These are phyloP conservation scores for Trachelus stipa DNA, from an alignment of 2,888 invertebrate genomes.

Conservation along the genomic window DNA sequence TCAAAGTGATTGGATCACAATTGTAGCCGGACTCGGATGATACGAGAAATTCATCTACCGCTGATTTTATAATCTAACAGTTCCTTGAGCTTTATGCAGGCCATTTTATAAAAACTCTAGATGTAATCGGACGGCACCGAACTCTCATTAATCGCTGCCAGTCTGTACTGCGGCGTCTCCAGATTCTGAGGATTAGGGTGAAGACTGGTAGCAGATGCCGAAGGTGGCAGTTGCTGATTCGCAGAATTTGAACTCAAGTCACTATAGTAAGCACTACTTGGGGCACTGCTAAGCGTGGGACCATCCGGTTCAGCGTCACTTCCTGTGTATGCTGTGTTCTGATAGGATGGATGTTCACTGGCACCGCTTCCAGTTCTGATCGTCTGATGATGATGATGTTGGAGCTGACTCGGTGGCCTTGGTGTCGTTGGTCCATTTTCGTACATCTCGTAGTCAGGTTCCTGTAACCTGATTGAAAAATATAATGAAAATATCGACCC, in stretches of 20 bases:
- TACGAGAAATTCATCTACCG: slow-evolving; percentile 60
- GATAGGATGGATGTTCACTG: slow-evolving; percentile 72
- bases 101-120: slow-evolving; percentile 31
- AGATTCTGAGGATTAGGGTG: slow-evolving; percentile 44
- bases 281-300: slow-evolving; percentile 70
- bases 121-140: slow-evolving; percentile 63
- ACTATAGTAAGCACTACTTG: slow-evolving; percentile 82
- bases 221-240: slow-evolving; percentile 50
- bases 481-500: not conserved
- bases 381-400: slow-evolving; percentile 50
- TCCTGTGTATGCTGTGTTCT: slow-evolving; percentile 76
- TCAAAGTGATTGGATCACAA: slow-evolving; percentile 4
- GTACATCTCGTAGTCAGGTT: slow-evolving; percentile 65
- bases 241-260: slow-evolving; percentile 70
- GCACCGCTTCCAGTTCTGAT: slow-evolving; percentile 42
- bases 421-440: slow-evolving; percentile 61
- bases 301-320: slow-evolving; percentile 70
- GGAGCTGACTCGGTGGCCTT: slow-evolving; percentile 47
- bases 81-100: not conserved
- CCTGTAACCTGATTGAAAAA: slow-evolving; percentile 52
- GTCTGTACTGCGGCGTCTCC: slow-evolving; percentile 53
- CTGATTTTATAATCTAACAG: slow-evolving; percentile 29
- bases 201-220: slow-evolving; percentile 30
- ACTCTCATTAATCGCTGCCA: slow-evolving; percentile 63
- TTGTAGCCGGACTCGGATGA: slow-evolving; percentile 62